Percentiles rank a stretch among this genome's conserved stretches.
These are phyloP conservation scores for Lagria hirta DNA, from an alignment of 2,888 invertebrate species.

Conservation along the genomic window DNA sequence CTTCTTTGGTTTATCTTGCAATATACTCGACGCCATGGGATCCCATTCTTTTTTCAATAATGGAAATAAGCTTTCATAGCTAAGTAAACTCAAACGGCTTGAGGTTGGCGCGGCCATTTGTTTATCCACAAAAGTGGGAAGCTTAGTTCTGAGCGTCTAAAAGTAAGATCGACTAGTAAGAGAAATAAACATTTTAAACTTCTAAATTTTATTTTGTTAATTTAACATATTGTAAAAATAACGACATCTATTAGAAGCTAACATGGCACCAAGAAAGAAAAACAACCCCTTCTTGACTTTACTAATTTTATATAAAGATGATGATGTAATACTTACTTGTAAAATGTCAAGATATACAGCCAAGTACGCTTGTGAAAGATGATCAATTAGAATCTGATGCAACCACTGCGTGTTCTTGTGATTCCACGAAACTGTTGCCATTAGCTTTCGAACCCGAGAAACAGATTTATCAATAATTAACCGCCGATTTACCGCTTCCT, in stretches of 20 bases:
- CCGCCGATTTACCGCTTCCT: constrained; percentile 70
- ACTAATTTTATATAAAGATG: too few relatives aligned
- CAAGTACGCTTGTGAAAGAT: constrained; percentile 66
- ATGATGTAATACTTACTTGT: constrained; percentile 58
- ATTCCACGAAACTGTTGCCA: constrained; percentile 75
- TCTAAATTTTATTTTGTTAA: too few relatives aligned
- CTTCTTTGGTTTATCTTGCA: constrained; percentile 67
- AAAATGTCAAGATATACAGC: constrained; percentile 76
- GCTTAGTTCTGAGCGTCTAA: constrained; percentile 64
- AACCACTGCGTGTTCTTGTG: constrained; percentile 74
- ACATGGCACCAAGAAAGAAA: too few relatives aligned
- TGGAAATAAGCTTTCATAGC: constrained; percentile 65
- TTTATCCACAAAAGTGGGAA: constrained; percentile 72
- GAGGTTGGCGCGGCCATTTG: constrained; percentile 63
- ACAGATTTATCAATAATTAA: constrained; percentile 72
- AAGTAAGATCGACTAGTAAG: constrained; percentile 29
- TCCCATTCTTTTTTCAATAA: constrained; percentile 74
- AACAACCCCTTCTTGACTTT: too few relatives aligned
- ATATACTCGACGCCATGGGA: constrained; percentile 62
- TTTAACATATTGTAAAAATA: too few relatives aligned
- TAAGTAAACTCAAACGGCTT: constrained; percentile 56
- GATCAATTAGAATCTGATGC: constrained; percentile 69
- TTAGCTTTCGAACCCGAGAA: constrained; percentile 65
- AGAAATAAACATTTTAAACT: too few relatives aligned
- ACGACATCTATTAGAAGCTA: too few relatives aligned